Evolutionary conservation across 2,797 vertebrate species (phyloP).

Genomic region (Schizothorax lantsangensis): DNA sequence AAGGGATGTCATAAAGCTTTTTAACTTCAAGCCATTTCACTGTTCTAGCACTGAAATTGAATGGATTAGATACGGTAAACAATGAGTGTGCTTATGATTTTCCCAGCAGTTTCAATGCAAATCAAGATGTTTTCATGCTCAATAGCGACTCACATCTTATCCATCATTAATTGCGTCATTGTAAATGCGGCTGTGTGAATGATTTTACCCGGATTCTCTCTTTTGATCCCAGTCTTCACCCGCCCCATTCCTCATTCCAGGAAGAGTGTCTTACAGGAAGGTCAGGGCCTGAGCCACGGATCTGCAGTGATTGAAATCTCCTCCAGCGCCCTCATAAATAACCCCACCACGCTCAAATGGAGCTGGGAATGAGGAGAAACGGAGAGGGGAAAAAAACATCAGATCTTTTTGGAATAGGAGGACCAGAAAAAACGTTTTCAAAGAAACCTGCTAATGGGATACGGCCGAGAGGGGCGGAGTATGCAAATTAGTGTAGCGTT

Average conservation of each 20-base stretch:
- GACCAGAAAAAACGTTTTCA: conserved; percentile 7
- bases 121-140: background rate
- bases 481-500: conserved; percentile 9
- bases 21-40: background rate
- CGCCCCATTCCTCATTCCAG: conserved; percentile 25
- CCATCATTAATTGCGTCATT: background rate
- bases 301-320: conserved; percentile 53
- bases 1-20: background rate
- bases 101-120: background rate
- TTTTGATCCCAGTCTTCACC: background rate
- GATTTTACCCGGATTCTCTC: background rate
- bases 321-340: conserved; percentile 36
- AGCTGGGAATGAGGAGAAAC: conserved; percentile 19
- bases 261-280: conserved; percentile 36
- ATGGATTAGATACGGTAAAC: conserved; percentile 2
- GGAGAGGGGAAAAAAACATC: background rate
- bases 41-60: too few relatives aligned
- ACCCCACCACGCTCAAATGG: background rate
- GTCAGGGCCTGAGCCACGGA: conserved; percentile 31
- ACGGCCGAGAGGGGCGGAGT: background rate
- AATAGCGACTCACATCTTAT: background rate
- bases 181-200: background rate
- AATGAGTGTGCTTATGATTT: background rate
- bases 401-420: background rate
- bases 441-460: conserved; percentile 25